phyloP scores from a whole-genome alignment of 92 coral and sea anemone genomes.

The Siderastrea siderea region DNA sequence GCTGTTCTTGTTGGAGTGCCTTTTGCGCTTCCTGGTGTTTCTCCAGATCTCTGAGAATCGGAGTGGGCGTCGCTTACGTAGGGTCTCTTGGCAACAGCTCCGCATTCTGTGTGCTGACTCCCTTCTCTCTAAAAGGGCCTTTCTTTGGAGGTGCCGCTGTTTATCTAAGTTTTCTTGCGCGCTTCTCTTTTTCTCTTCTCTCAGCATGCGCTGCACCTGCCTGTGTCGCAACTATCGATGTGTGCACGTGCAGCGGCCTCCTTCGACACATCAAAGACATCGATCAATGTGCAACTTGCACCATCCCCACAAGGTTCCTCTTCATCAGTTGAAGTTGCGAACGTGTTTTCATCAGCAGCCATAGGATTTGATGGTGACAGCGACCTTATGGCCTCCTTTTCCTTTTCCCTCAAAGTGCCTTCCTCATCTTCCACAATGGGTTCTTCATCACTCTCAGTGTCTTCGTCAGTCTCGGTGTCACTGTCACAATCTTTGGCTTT shows the following conservation, averaged over 20 bases:
- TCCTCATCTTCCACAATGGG: too few relatives aligned
- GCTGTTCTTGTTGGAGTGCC: conserved; percentile 1
- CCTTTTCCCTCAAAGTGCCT: neutral
- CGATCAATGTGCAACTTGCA: neutral
- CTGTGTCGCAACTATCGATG: too few relatives aligned
- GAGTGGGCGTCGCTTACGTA: neutral
- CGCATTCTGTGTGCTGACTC: neutral
- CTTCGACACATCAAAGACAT: too few relatives aligned
- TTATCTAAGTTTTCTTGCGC: too few relatives aligned
- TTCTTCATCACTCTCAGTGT: too few relatives aligned
- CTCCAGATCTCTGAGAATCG: neutral
- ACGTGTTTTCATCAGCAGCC: neutral
- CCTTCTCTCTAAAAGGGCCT: neutral
- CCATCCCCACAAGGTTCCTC: neutral
- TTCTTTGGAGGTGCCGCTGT: too few relatives aligned
- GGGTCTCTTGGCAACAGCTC: neutral
- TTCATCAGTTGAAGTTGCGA: neutral
- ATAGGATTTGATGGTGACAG: neutral
- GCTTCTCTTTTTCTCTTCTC: too few relatives aligned
- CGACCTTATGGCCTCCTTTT: neutral
- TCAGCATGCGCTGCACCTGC: too few relatives aligned
- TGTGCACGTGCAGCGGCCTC: too few relatives aligned
- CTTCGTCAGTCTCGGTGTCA: too few relatives aligned
- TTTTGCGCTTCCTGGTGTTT: neutral
- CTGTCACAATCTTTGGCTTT: neutral